Evolutionary conservation across 1,140 invertebrate species (phyloP), one percentile per base, ranked within the genome.

Genomic region (Hesperophylax magnus): DNA sequence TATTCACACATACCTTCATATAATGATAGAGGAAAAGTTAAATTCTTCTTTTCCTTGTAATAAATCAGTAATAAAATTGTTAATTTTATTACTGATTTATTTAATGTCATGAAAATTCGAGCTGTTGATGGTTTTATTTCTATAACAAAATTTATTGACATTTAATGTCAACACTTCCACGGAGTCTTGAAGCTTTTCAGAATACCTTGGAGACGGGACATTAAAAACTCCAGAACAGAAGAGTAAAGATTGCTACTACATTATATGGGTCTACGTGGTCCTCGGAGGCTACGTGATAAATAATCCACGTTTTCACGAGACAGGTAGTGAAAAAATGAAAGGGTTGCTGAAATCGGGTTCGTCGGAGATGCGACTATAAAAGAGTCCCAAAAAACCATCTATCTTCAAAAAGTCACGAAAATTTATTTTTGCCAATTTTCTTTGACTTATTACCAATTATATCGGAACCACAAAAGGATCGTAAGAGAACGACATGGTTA

Each of bases 251-350:
- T 72, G 39, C 63, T n/a, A 27, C 52, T 20, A 39, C 31, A 24
- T 7, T 72, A 31, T 22, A 11, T 53, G 69, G 18, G 39, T 65
- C n/a, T 3, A 71, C 7, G 11, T 4, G 65, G n/a, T 18, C 69
- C 69, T 7, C 34, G 39, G 69, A 72, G 47, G 20, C 69, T 72
- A 39, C 18, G 39, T 72, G 69, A 72, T 72, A 72, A 72, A 72
- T 72, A 54, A 72, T 72, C 56, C 69, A 72, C 47, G 8, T 7
- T 24, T 53, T 54, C 39, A 14, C 39, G 14, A 11, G 39, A 20
- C 67, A 71, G n/a, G 17, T 2, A 20, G 31, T 11, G 65, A 71
- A 52, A 71, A 52, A 52, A 69, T 39, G 17, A 69, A 15, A 8
- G 9, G 54, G 4, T 6, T 18, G 6, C 56, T 58, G 56, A 58